Percentiles rank a stretch among this genome's conserved stretches.
Evolutionary conservation across 92 coral and sea anemone species (phyloP).

Genomic region (Bergia sp.): DNA sequence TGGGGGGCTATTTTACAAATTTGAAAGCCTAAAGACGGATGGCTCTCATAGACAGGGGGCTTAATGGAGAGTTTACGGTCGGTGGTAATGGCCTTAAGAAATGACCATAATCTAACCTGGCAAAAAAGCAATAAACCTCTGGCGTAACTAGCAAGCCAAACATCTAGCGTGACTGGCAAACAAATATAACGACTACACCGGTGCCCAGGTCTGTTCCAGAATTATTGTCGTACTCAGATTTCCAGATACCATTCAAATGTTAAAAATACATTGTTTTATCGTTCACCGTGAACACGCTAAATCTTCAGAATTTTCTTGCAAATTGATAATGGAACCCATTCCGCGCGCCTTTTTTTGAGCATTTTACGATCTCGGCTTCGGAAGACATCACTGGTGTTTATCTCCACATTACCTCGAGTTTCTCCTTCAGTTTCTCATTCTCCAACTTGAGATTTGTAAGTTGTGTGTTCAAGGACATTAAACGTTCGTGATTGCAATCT

Average conservation of each 20-base stretch:
- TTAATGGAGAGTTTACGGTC: too few species aligned
- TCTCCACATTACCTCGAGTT: conserved; percentile 49
- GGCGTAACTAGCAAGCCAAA: not conserved
- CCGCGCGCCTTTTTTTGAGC: too few species aligned
- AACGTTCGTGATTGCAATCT: conserved; percentile 35
- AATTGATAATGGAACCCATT: not conserved
- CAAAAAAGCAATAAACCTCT: not conserved
- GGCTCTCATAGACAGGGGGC: too few species aligned
- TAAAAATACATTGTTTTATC: too few species aligned
- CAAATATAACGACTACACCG: too few species aligned
- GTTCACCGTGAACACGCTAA: not conserved
- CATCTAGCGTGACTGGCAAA: not conserved
- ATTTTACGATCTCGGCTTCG: not conserved
- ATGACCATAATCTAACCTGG: too few species aligned
- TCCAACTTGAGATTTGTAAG: conserved; percentile 75
- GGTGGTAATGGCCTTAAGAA: too few species aligned
- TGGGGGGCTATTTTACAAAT: too few species aligned
- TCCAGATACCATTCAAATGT: not conserved
- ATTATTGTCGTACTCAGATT: not conserved
- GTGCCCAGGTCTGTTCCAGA: too few species aligned
- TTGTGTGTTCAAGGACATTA: conserved; percentile 70
- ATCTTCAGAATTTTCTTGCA: too few species aligned
- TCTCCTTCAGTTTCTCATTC: conserved; percentile 69
- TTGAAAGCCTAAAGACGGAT: too few species aligned
- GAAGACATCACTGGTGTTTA: not conserved